Evolutionary conservation across 2,797 vertebrate genomes (phyloP).

Genomic region (Pelochelys cantorii): DNA sequence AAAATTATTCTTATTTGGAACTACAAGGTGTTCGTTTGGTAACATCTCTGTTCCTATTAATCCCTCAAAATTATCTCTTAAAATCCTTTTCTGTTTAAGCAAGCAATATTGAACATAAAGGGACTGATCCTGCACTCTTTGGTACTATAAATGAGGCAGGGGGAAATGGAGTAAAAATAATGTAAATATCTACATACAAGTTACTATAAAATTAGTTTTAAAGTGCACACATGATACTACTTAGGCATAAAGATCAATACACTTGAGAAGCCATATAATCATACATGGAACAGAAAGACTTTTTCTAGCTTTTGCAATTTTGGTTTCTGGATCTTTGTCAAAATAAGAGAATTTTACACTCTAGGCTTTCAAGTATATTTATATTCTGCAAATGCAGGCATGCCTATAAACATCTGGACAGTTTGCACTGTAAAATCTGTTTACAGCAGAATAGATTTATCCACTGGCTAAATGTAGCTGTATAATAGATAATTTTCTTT

Average conservation of each 20-base stretch:
- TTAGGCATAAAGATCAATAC: background rate
- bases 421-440: background rate
- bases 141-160: background rate
- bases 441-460: background rate
- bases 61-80: background rate
- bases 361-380: conserved; percentile 17
- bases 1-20: background rate
- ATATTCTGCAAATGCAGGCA: background rate
- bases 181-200: background rate
- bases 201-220: background rate
- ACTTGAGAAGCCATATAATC: background rate
- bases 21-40: background rate
- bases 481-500: conserved; percentile 46
- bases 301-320: background rate
- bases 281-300: background rate
- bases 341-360: conserved; percentile 4
- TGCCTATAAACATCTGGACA: background rate
- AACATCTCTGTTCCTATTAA: background rate
- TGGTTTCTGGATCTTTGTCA: background rate
- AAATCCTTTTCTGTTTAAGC: background rate
- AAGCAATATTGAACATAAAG: background rate
- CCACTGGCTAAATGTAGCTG: background rate
- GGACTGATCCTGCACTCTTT: background rate
- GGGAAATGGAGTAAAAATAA: background rate
- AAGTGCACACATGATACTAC: background rate